phyloP scores from a whole-genome alignment of 2,888 invertebrate genomes.

The Ernsta delagoae region DNA sequence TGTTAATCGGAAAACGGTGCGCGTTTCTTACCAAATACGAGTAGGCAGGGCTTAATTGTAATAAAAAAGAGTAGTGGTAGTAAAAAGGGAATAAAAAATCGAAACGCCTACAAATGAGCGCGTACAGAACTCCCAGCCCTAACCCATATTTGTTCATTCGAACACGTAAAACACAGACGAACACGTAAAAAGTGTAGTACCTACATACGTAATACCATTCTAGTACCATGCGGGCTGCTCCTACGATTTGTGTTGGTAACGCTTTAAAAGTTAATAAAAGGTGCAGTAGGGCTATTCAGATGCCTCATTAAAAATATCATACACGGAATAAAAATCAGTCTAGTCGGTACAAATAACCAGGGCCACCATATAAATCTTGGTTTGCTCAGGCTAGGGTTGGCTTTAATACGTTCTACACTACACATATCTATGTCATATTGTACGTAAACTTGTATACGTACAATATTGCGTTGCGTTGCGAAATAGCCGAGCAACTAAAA shows the following conservation, averaged over 20 bases:
- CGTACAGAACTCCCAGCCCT: constrained; percentile 9
- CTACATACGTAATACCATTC: constrained; percentile 49
- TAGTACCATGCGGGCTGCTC: constrained; percentile 53
- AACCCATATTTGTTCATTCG: constrained; percentile 33
- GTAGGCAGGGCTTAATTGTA: constrained; percentile 1
- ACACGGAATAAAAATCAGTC: constrained; percentile 80
- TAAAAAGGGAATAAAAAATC: constrained; percentile 1
- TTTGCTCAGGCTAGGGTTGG: constrained; percentile 72
- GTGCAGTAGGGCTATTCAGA: constrained; percentile 69
- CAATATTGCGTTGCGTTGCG: too few relatives aligned
- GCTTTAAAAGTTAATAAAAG: constrained; percentile 77
- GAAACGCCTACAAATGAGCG: constrained; percentile 2
- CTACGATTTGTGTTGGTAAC: constrained; percentile 59
- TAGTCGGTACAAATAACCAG: constrained; percentile 76
- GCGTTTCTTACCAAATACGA: neutral
- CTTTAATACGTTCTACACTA: constrained; percentile 41
- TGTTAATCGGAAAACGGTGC: constrained; percentile 27
- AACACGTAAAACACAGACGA: constrained; percentile 22
- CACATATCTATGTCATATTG: neutral
- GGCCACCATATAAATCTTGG: constrained; percentile 78
- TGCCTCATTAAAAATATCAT: constrained; percentile 83
- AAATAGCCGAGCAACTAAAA: neutral
- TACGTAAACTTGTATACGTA: too few relatives aligned
- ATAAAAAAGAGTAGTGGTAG: neutral
- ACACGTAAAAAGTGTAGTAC: constrained; percentile 19